Base-by-base conservation (phyloP, 1,140 invertebrate species). In the Macrobrachium nipponense region DNA sequence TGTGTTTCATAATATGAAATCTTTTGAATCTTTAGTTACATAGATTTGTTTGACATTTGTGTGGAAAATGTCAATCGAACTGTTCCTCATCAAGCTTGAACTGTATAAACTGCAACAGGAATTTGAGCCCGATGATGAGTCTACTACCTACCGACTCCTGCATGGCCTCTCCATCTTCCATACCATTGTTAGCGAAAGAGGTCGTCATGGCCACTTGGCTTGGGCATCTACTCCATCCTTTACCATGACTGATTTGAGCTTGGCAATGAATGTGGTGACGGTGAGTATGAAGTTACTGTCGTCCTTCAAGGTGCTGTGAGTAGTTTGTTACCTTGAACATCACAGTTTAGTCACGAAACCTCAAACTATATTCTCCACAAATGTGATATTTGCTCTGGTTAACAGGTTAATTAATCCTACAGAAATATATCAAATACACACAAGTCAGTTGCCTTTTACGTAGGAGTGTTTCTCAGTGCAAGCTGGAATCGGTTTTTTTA, bases 101-200 rank as follows among this genome's bases (percentile, higher is more conserved):
- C 51, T 51, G 3, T 51, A 7, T 10, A 51, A 8, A 8, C 3
- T 51, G 51, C 7, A 51, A 70, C 20, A 80, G 78, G 78, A 80
- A 12, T 43, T 62, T 76, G 86, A 87, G 18, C 80, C 77, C 17
- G 86, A 83, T 27, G 81, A 70, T 20, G 86, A 82, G 70, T 64
- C 76, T 17, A 62, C 76, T 36, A 80, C 76, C 8, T 87, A 61
- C 51, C 80, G 86, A 8, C 81, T 93, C 82, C 84, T 93, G 64
- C 93, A 91, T 89, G 92, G 92, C 36, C 85, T 93, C 23, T 92
- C 92, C 80, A 92, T 93, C 90, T 93, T 93, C 90, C 93, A 93
- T 88, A 92, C 92, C 5, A 89, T 93, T 12, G 90, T 87, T 12
- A 82, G 80, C 43, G 86, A 87, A 43, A 73, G 86, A 10, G 80